Conservation (phyloP, 53 echinoderm and acorn worm genomes). For the Hippasteria phrygiana region DNA sequence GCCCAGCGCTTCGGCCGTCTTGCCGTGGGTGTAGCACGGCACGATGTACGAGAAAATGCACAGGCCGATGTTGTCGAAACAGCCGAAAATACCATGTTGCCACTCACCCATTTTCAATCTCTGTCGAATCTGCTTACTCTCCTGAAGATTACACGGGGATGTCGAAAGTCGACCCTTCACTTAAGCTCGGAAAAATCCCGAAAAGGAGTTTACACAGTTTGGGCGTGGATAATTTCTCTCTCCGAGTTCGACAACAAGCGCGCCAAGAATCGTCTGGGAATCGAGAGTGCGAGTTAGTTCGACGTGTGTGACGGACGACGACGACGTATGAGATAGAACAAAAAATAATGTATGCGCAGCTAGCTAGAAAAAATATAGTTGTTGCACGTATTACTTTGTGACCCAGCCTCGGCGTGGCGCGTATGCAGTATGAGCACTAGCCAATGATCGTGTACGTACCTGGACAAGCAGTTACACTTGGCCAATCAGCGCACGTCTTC, state of each 20-base stretch:
- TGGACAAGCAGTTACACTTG: constrained; percentile 20
- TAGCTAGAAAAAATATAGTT: background rate
- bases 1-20: constrained; percentile 94
- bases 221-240: constrained; percentile 17
- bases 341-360: background rate
- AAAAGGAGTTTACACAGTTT: background rate
- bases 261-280: no score
- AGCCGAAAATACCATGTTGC: constrained; percentile 95
- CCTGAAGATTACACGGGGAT: background rate
- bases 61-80: constrained; percentile 97
- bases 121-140: background rate
- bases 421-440: background rate
- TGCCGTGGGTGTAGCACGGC: constrained; percentile 98
- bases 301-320: no score
- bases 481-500: constrained; percentile 27
- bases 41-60: constrained; percentile 93
- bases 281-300: no score
- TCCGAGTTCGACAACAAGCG: no score
- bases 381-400: constrained; percentile 5
- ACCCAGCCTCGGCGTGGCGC: background rate
- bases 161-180: background rate
- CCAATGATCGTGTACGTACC: constrained; percentile 3
- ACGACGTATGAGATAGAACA: no score
- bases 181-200: background rate
- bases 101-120: constrained; percentile 90